Conservation (phyloP, 2,888 invertebrate species). For the Aspidiotus rigidus region DNA sequence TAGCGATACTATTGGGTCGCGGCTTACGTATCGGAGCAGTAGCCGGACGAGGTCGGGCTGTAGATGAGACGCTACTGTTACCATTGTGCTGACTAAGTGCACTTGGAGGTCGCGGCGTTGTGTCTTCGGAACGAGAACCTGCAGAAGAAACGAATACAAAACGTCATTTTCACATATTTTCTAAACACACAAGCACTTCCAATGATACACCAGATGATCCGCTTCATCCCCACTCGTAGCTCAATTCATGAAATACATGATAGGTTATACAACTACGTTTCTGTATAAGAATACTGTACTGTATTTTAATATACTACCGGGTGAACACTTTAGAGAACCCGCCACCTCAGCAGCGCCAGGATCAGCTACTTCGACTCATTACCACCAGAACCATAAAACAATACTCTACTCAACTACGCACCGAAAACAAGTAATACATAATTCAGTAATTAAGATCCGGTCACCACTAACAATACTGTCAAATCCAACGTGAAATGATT, state of each 20-base stretch:
- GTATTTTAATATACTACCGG: background rate
- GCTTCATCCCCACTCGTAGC: too few species aligned
- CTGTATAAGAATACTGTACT: background rate
- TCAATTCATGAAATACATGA: background rate
- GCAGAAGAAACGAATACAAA: background rate
- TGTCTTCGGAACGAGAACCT: constrained; percentile 50
- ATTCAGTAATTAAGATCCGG: too few species aligned
- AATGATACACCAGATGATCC: too few species aligned
- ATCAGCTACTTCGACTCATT: background rate
- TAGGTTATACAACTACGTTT: background rate
- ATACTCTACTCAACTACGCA: too few species aligned
- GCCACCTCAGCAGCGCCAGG: constrained; percentile 25
- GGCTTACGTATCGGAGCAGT: constrained; percentile 56
- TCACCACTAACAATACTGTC: too few species aligned
- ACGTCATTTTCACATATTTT: too few species aligned
- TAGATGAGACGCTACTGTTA: constrained; percentile 45
- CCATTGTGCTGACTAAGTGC: constrained; percentile 57
- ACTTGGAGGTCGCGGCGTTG: constrained; percentile 74
- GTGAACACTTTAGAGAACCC: constrained; percentile 10
- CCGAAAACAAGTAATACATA: too few species aligned
- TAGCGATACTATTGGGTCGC: constrained; percentile 72
- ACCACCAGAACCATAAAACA: too few species aligned
- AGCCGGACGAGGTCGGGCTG: constrained; percentile 52
- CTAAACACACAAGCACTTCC: too few species aligned
- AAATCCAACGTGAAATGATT: too few species aligned